Conservation (phyloP, 2,113 vertebrate genomes). For the Murina feae region DNA sequence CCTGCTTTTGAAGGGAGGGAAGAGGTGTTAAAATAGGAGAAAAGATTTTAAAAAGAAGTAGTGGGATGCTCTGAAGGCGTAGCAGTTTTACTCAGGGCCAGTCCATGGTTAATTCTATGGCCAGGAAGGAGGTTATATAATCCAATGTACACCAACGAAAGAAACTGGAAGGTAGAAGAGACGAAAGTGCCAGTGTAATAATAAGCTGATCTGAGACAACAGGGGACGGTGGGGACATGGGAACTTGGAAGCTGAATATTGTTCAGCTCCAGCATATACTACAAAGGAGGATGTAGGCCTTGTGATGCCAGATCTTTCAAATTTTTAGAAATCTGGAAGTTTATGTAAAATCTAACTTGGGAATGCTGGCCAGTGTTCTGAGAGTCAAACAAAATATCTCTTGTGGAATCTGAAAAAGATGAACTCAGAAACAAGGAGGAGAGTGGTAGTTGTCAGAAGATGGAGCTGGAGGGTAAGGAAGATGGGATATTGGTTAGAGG, state of each 20-base stretch:
- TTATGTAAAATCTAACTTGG: neutral
- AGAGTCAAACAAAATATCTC: neutral
- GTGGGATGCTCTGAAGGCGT: neutral
- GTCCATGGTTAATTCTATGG: neutral
- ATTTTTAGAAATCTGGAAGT: neutral
- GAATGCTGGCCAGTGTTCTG: neutral
- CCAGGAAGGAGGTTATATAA: neutral
- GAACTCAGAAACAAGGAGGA: neutral
- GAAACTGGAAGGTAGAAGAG: neutral
- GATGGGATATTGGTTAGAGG: neutral
- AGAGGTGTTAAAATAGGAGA: neutral
- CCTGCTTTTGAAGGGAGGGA: neutral
- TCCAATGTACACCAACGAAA: neutral
- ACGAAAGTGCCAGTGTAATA: rapidly evolving
- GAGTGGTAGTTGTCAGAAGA: neutral
- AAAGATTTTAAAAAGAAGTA: neutral
- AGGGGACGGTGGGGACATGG: neutral
- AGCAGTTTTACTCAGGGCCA: neutral
- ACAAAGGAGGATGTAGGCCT: neutral
- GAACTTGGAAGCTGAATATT: rapidly evolving
- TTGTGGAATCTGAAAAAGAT: neutral
- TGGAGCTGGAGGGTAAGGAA: neutral
- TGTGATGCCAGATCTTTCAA: neutral
- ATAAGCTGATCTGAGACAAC: neutral
- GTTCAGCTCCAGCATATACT: neutral